Evolutionary conservation across 2,113 vertebrate species (phyloP).

Genomic region (Sturnus vulgaris): DNA sequence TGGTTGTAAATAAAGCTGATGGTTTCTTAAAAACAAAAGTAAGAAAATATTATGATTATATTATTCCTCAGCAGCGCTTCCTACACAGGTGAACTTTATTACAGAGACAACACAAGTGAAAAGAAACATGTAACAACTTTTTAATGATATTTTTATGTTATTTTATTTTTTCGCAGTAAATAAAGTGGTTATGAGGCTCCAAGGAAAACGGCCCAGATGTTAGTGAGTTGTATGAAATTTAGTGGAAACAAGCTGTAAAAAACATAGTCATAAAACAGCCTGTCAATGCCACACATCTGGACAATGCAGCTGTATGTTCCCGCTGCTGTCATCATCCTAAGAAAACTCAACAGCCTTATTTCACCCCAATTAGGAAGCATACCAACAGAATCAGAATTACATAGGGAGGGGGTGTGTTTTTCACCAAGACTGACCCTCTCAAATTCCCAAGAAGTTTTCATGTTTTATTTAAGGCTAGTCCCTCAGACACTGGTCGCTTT

Average conservation of each 20-base stretch:
- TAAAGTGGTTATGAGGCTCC: constrained; percentile 76
- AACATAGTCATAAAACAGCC: constrained; percentile 75
- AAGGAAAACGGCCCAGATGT: constrained; percentile 79
- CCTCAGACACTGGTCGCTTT: not conserved
- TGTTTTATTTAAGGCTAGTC: constrained; percentile 39
- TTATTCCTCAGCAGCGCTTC: constrained; percentile 55
- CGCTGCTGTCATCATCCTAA: constrained; percentile 73
- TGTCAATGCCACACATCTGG: constrained; percentile 82
- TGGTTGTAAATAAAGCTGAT: constrained; percentile 72
- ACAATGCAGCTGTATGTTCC: constrained; percentile 79
- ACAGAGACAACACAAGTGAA: constrained; percentile 58
- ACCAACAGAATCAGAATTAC: constrained; percentile 58
- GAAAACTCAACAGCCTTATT: constrained; percentile 79
- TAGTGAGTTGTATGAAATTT: constrained; percentile 78
- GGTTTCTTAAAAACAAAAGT: constrained; percentile 71
- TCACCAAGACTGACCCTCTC: not conserved
- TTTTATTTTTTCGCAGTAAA: constrained; percentile 79
- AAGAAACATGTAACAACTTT: constrained; percentile 68
- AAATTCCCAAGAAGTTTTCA: constrained; percentile 51
- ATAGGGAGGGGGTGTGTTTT: not conserved
- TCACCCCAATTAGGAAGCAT: constrained; percentile 80
- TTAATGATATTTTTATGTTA: constrained; percentile 70
- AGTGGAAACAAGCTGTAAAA: constrained; percentile 83
- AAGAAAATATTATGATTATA: constrained; percentile 61
- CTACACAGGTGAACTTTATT: constrained; percentile 64